Evolutionary conservation across 2,113 vertebrate genomes (phyloP).

Genomic region (Cebidichthys violaceus): DNA sequence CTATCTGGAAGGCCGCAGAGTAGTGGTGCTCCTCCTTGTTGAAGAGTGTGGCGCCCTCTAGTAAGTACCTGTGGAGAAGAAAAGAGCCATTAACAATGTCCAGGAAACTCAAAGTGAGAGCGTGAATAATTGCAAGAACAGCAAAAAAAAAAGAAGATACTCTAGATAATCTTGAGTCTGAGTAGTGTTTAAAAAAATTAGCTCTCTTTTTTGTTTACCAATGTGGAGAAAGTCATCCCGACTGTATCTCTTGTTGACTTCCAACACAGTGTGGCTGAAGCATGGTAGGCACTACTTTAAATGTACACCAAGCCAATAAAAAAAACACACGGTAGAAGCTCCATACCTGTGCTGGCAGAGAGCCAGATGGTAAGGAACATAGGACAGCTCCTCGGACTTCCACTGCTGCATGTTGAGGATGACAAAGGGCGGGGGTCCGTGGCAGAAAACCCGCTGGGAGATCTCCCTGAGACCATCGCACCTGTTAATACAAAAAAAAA

Average conservation of each 20-base stretch:
- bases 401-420: constrained; percentile 94
- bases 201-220: background rate
- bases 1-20: constrained; percentile 90
- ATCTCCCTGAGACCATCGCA: constrained; percentile 89
- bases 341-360: constrained; percentile 89
- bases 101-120: background rate
- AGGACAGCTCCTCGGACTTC: constrained; percentile 91
- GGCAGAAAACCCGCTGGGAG: constrained; percentile 88
- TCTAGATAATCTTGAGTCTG: background rate
- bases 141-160: background rate
- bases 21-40: constrained; percentile 93
- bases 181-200: background rate
- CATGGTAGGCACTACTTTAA: background rate
- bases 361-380: constrained; percentile 89
- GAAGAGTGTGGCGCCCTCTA: constrained; percentile 92
- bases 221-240: background rate
- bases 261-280: background rate
- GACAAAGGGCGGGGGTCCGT: constrained; percentile 89
- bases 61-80: constrained; percentile 82
- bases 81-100: background rate
- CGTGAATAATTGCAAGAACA: background rate
- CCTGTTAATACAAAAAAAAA: constrained; percentile 59
- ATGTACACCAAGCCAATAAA: background rate
- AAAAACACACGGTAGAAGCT: background rate
- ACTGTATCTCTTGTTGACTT: background rate